Percentiles rank a stretch among this genome's conserved stretches.
Conservation (phyloP, 2,113 vertebrate genomes). For the Trochalopteron elliotii region DNA sequence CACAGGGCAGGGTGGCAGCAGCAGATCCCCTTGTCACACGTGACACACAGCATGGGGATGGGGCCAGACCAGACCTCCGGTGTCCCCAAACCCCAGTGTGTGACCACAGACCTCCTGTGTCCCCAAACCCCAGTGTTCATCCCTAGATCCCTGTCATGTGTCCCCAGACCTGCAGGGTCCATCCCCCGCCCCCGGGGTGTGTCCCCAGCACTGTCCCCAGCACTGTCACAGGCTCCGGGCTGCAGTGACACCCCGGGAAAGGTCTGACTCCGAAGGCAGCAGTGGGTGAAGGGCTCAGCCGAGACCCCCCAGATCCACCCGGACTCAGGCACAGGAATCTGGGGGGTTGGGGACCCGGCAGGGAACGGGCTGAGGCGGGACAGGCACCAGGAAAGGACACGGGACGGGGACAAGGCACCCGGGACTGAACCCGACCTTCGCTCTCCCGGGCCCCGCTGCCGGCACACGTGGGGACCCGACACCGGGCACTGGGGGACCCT, state of each 20-base stretch:
- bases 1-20: rapidly evolving
- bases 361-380: not conserved
- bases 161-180: not conserved
- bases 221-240: rapidly evolving
- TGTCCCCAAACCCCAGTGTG: not conserved
- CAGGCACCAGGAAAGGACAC: not conserved
- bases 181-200: too few relatives aligned
- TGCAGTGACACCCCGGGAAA: not conserved
- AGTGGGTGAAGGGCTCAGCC: rapidly evolving
- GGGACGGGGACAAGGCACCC: rapidly evolving
- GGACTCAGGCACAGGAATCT: rapidly evolving
- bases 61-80: rapidly evolving
- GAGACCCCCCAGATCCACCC: not conserved
- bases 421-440: not conserved
- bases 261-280: not conserved
- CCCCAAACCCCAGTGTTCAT: not conserved
- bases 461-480: not conserved
- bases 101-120: not conserved
- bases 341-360: not conserved
- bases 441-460: not conserved
- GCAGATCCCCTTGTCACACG: rapidly evolving
- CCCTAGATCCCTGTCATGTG: rapidly evolving
- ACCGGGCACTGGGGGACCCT: rapidly evolving
- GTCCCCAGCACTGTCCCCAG: not conserved
- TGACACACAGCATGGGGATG: rapidly evolving